phyloP scores from a whole-genome alignment of 2,888 invertebrate species.

The Xylophagus ater region DNA sequence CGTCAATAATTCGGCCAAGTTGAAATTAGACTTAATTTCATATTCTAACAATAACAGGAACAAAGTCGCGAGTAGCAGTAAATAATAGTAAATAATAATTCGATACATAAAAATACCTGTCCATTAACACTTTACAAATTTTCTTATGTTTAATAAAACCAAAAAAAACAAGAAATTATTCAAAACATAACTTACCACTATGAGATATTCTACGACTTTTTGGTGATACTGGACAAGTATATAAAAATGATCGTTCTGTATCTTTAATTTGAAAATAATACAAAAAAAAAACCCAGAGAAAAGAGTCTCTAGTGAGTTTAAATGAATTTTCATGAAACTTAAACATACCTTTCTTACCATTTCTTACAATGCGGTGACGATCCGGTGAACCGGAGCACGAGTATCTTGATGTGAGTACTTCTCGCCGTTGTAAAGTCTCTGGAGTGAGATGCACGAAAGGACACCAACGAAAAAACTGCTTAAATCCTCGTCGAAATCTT shows the following conservation, averaged over 20 bases:
- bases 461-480: slow-evolving; percentile 83
- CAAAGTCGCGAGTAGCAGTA: neutral
- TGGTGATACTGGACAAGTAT: slow-evolving; percentile 36
- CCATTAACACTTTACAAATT: neutral
- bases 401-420: slow-evolving; percentile 65
- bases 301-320: slow-evolving; percentile 4
- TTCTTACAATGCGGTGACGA: slow-evolving; percentile 55
- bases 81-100: neutral
- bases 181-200: slow-evolving; percentile 15
- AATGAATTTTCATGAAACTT: neutral
- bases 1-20: no score
- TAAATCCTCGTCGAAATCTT: slow-evolving; percentile 88
- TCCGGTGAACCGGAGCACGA: slow-evolving; percentile 70
- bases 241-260: slow-evolving; percentile 37
- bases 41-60: neutral
- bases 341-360: slow-evolving; percentile 43
- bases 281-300: slow-evolving; percentile 4
- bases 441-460: slow-evolving; percentile 61
- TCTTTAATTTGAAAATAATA: slow-evolving; percentile 23
- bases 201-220: slow-evolving; percentile 19
- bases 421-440: slow-evolving; percentile 56
- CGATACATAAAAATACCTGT: neutral
- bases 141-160: neutral
- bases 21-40: no score
- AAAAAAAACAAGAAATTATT: neutral